Evolutionary conservation across 2,888 invertebrate genomes (phyloP).

Genomic region (Abscondita cerata): DNA sequence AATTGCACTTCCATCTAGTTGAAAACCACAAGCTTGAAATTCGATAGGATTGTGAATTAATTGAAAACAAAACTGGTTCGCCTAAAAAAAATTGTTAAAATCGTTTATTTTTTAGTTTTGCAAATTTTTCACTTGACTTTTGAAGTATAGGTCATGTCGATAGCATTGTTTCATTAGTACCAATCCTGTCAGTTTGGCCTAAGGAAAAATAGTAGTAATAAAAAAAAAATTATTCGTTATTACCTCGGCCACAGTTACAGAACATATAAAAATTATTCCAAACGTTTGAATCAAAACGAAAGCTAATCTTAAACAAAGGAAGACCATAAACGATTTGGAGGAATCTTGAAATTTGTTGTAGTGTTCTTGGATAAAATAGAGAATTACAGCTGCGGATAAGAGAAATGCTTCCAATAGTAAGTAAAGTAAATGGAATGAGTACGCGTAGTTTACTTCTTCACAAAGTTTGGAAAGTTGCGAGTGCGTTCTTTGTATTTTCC

Average conservation of each 20-base stretch:
- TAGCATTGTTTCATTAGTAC: neutral
- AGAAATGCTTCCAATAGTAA: neutral
- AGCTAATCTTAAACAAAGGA: neutral
- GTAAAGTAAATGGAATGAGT: neutral
- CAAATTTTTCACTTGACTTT: no score
- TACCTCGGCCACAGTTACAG: neutral
- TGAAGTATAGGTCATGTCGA: no score
- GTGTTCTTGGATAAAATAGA: neutral
- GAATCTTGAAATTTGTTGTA: neutral
- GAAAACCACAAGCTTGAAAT: slow-evolving; percentile 8
- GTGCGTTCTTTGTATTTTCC: neutral
- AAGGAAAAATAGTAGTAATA: neutral
- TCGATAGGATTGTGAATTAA: slow-evolving; percentile 1
- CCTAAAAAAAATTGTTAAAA: neutral
- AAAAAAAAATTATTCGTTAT: neutral
- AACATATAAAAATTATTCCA: neutral
- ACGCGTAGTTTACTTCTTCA: neutral
- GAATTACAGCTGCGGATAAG: neutral
- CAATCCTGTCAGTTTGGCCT: neutral
- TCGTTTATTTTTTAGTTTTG: no score
- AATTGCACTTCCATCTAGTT: no score
- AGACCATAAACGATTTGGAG: neutral
- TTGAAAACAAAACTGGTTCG: neutral
- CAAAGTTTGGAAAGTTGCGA: neutral
- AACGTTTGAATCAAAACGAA: neutral